phyloP scores from a whole-genome alignment of 1,140 invertebrate genomes.

The Caerostris darwini region DNA sequence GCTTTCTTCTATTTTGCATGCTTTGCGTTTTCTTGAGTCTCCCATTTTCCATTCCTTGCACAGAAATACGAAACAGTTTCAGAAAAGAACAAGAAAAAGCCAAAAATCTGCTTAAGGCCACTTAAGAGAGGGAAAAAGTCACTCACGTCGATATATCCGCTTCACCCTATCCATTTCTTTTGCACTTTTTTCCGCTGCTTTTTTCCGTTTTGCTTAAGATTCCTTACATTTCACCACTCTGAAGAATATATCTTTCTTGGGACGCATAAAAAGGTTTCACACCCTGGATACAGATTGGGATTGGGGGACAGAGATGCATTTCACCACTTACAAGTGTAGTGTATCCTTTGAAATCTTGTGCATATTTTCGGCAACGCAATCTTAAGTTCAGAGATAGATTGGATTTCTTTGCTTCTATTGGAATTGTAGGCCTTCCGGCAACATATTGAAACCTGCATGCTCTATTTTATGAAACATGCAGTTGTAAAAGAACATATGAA shows the following conservation, averaged over 20 bases:
- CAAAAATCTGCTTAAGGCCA: constrained; percentile 41
- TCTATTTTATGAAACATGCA: no score
- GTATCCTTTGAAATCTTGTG: not conserved
- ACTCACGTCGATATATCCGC: not conserved
- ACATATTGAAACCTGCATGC: no score
- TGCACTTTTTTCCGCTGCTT: not conserved
- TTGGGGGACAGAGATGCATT: not conserved
- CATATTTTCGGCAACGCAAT: not conserved
- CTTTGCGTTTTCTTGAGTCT: constrained; percentile 7
- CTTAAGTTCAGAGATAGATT: not conserved
- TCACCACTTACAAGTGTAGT: not conserved
- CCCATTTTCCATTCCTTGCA: constrained; percentile 32
- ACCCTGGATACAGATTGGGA: constrained; percentile 11
- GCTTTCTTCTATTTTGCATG: constrained; percentile 33
- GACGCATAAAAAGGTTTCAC: constrained; percentile 28
- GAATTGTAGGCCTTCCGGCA: not conserved
- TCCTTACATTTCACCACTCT: constrained; percentile 4
- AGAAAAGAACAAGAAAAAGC: constrained; percentile 12
- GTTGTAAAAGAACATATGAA: no score
- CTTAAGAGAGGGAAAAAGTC: constrained; percentile 35
- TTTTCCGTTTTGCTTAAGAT: not conserved
- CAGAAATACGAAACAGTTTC: constrained; percentile 17
- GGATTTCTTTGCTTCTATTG: not conserved
- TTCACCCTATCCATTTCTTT: constrained; percentile 21
- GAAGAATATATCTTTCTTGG: not conserved